Base-by-base conservation (phyloP, 2,797 vertebrate genomes). In the Sylvia borin region DNA sequence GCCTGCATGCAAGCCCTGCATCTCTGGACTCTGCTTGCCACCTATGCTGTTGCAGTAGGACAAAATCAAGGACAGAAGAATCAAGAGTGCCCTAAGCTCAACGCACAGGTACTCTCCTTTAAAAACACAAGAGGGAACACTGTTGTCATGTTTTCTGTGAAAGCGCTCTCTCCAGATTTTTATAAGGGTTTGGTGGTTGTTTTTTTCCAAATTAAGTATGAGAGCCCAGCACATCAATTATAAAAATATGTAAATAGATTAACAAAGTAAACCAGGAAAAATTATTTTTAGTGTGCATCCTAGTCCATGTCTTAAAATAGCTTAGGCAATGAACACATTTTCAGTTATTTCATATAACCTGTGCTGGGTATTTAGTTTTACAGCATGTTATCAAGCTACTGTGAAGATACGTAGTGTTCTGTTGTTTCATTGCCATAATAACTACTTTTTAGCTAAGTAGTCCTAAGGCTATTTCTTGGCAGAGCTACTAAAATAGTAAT, bases 21-120 rank as follows among this genome's bases (percentile, higher is more conserved):
- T 93, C 95, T 97, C 84, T 97, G 94, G 94, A 89, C 91, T 92
- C 91, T 97, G 93, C 95, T 97, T 89, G 50, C 92, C 93, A 97
- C 93, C 94, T 97, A 19, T 94, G 95, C 95, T 95, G 66, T 91
- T 96, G 96, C 94, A 95, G 92, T 95, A 96, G 96, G 92, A 95
- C 97, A 97, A 50, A 96, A 84, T 94, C 96, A 97, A 98, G 96
- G 95, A 95, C 95, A 95, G 95, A 96, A 96, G 95, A 97, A 88
- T 73, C 93, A 95, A 87, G 85, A 96, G 96, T 96, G 82, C 82
- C 76, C 80, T 96, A 87, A 91, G 94, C 92, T 96, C 94, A 96
- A 83, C 95, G 40, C 96, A 94, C 96, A 97, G 97, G 97, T 97
- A 97, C 86, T 96, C 96, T 87, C 68, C 85, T 87, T 94, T 94